A percentile compares a stretch with the other conserved stretches of the same genome.
phyloP scores from a whole-genome alignment of 2,113 vertebrate species.

The Aspidoscelis tigris region DNA sequence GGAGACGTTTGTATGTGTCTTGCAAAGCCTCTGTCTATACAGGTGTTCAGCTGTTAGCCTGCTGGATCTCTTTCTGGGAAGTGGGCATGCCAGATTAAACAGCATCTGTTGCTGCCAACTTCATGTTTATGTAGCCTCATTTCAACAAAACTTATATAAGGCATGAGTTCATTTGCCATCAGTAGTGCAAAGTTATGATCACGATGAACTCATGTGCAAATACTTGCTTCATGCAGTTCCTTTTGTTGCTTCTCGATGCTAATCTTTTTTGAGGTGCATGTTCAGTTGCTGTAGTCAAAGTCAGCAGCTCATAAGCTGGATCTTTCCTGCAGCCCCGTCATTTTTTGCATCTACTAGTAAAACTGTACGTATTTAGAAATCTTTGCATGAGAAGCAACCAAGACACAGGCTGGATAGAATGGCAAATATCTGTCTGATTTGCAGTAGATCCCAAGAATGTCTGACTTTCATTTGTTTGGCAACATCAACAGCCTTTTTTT shows the following conservation, averaged over 20 bases:
- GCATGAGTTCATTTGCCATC: accelerated
- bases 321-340: neutral
- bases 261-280: neutral
- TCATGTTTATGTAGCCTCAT: constrained; percentile 16
- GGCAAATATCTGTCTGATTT: neutral
- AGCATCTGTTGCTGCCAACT: neutral
- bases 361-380: neutral
- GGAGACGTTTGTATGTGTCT: neutral
- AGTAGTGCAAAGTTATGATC: constrained; percentile 3
- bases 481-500: neutral
- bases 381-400: neutral
- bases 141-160: constrained; percentile 29
- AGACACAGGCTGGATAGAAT: neutral
- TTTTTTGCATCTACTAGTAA: neutral
- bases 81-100: constrained; percentile 19
- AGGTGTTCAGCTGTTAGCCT: constrained; percentile 32
- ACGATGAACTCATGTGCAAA: neutral
- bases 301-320: no score
- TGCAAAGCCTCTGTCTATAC: constrained; percentile 8
- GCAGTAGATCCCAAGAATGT: neutral
- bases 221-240: neutral
- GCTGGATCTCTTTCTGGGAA: constrained; percentile 19
- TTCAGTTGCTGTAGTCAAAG: neutral
- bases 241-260: neutral
- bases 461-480: neutral